These are phyloP conservation scores for Atractosteus spatula DNA, from an alignment of 2,113 vertebrate species.

Conservation along the genomic window DNA sequence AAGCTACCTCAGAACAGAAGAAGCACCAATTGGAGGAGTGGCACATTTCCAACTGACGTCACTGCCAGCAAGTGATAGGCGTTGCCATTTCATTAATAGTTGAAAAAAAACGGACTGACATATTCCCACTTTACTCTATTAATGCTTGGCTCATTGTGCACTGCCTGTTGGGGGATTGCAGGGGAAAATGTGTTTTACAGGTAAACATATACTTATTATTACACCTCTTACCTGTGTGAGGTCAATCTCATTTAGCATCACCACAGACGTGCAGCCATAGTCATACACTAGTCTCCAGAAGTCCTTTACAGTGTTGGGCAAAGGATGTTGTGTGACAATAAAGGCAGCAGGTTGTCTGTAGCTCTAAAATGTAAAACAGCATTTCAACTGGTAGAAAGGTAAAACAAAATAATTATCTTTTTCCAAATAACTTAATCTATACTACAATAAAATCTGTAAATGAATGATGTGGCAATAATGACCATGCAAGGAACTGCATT, in stretches of 20 bases:
- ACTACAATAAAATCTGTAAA: not conserved
- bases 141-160: too few relatives aligned
- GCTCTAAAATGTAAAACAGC: conserved; percentile 68
- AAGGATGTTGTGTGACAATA: conserved; percentile 95
- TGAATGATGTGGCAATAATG: conserved; percentile 34
- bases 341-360: conserved; percentile 97
- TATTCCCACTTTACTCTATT: too few relatives aligned
- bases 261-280: conserved; percentile 94
- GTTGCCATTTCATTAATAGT: too few relatives aligned
- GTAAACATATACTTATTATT: too few relatives aligned
- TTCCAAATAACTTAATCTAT: not conserved
- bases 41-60: too few relatives aligned
- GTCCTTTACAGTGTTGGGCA: conserved; percentile 97
- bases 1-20: too few relatives aligned
- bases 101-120: too few relatives aligned
- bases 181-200: too few relatives aligned
- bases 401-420: not conserved
- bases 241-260: conserved; percentile 97
- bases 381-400: conserved; percentile 5
- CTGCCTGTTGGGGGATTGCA: too few relatives aligned
- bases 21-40: too few relatives aligned
- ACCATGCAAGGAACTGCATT: conserved; percentile 50
- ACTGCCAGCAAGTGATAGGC: too few relatives aligned
- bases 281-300: conserved; percentile 98
- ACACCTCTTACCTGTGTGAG: conserved; percentile 80